Percentiles rank a stretch among this genome's conserved stretches.
Conservation (phyloP, 2,888 invertebrate genomes). For the Epsilonema sp. region DNA sequence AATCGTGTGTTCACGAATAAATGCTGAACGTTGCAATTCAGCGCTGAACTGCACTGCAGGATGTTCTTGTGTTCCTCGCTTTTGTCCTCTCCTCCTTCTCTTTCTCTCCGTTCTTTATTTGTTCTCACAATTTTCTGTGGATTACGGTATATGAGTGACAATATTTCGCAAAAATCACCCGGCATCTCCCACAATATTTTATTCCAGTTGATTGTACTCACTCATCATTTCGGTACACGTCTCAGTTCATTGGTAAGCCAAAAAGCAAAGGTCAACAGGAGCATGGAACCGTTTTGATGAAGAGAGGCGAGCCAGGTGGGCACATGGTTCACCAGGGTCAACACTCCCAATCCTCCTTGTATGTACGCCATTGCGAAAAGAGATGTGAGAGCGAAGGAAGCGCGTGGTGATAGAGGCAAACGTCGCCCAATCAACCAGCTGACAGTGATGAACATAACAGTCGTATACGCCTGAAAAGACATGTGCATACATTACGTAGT, state of each 20-base stretch:
- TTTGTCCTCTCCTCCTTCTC: too few relatives aligned
- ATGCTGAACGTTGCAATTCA: too few relatives aligned
- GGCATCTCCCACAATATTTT: too few relatives aligned
- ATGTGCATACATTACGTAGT: not conserved
- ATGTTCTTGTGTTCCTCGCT: too few relatives aligned
- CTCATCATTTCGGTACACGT: conserved; percentile 36
- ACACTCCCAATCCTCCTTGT: conserved; percentile 22
- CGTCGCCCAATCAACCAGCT: conserved; percentile 50
- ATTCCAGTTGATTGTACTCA: too few relatives aligned
- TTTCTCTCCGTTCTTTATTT: too few relatives aligned
- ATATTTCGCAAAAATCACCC: too few relatives aligned
- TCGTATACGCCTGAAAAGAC: conserved; percentile 48
- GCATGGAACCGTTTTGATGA: conserved; percentile 82
- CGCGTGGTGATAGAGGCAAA: conserved; percentile 43
- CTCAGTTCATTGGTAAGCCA: conserved; percentile 86
- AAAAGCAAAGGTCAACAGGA: conserved; percentile 59
- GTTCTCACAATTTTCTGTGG: too few relatives aligned
- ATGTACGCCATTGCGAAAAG: conserved; percentile 13
- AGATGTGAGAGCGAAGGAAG: conserved; percentile 35
- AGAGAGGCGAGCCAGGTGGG: conserved; percentile 67
- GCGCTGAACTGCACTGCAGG: too few relatives aligned
- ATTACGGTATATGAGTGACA: too few relatives aligned
- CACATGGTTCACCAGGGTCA: conserved; percentile 48
- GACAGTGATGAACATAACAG: conserved; percentile 49
- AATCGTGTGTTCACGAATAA: too few relatives aligned